A percentile compares a stretch with the other conserved stretches of the same genome.
These are phyloP conservation scores for Paraescarpia echinospica DNA, from an alignment of 1,140 invertebrate species.

Conservation along the genomic window DNA sequence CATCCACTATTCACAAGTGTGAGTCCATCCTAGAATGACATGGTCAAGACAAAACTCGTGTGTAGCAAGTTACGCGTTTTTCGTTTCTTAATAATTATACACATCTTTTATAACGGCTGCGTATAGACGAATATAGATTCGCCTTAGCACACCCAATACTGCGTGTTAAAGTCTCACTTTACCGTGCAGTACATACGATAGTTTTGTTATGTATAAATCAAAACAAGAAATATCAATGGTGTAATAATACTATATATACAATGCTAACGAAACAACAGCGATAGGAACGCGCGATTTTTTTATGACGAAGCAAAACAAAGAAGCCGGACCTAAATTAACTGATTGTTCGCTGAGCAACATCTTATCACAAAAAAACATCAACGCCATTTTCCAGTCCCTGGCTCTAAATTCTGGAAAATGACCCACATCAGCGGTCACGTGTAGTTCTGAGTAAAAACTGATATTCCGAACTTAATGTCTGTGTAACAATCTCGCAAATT, in stretches of 20 bases:
- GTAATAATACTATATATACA: neutral
- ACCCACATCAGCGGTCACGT: neutral
- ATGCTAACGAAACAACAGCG: neutral
- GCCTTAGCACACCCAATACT: too few relatives aligned
- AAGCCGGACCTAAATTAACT: constrained; percentile 13
- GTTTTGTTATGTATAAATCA: too few relatives aligned
- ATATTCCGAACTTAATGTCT: neutral
- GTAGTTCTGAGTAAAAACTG: neutral
- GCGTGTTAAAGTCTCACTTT: too few relatives aligned
- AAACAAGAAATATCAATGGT: too few relatives aligned
- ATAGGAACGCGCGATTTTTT: neutral
- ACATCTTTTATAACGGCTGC: neutral
- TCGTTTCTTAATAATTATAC: neutral
- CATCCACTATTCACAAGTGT: neutral
- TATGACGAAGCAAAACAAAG: constrained; percentile 37
- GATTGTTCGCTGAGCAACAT: neutral
- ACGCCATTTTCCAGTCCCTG: neutral
- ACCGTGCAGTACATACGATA: too few relatives aligned
- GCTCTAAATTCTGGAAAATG: neutral
- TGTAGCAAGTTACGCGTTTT: neutral
- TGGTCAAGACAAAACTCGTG: neutral
- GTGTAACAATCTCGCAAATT: too few relatives aligned
- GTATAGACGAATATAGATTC: too few relatives aligned
- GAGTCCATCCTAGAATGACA: neutral
- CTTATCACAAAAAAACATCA: neutral